Evolutionary conservation across 2,888 invertebrate genomes (phyloP), one percentile per base, ranked within the genome.

Genomic region (Leucoma salicis): DNA sequence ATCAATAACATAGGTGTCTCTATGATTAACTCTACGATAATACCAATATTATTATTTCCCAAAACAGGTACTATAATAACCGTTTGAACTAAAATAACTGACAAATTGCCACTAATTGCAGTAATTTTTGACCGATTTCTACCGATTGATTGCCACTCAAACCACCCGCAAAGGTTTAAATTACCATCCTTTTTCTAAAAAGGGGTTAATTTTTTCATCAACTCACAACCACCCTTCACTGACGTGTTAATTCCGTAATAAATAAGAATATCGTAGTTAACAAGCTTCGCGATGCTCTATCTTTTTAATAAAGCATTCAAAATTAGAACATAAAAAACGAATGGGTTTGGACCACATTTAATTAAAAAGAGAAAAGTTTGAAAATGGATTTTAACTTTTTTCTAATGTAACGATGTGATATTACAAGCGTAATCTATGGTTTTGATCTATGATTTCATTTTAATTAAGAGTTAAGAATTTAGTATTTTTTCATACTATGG

Each of bases 221-320:
- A 75, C 77, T 74, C 73, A 66, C 57, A 52, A 59, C 49, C 66
- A 71, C 71, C 78, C 76, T 69, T 57, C 48, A 62, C 64, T 81
- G 81, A 85, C 78, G 85, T 80, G 82, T 83, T 84, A 82, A 86
- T 85, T 77, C 68, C 46, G 69, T 74, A 64, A 74, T 78, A 74
- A 81, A 82, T 78, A 68, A 75, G 66, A 47, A 53, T 56, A 62
- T 56, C 57, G 57, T 46, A 52, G 54, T 48, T 56, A 60, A 46
- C 38, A 35, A 40, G 45, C 51, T 55, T 58, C 63, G 56, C 56
- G 57, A 51, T 49, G 40, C 46, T 47, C 14, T 32, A 45, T 46
- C 31, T 45, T 41, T 49, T 48, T 51, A 52, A 50, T 50, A 49
- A 51, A 50, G 29, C 46, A 34, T 54, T n/a, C 1, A 42, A 45